Conservation (phyloP, 2,797 vertebrate species). For the Brachymystax lenok region DNA sequence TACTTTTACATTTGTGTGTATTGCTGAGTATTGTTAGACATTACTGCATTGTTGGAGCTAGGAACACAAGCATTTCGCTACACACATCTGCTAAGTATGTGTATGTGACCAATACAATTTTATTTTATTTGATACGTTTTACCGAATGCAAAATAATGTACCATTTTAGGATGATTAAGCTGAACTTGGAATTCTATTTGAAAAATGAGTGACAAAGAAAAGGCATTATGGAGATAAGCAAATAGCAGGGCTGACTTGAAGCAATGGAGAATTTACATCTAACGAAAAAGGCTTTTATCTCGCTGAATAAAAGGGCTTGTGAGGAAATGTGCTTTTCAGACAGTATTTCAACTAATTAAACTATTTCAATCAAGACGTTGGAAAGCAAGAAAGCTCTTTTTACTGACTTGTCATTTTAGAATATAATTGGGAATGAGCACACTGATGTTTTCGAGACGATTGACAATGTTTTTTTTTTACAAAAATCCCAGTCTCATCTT, state of each 20-base stretch:
- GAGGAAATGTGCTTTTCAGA: conserved; percentile 42
- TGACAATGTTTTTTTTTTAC: conserved; percentile 15
- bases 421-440: conserved; percentile 11
- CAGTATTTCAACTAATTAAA: conserved; percentile 47
- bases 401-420: conserved; percentile 5
- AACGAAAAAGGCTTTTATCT: conserved; percentile 39
- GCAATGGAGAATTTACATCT: conserved; percentile 43
- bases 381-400: background rate
- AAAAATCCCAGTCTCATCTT: background rate
- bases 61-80: too few species aligned
- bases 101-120: background rate
- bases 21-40: too few species aligned
- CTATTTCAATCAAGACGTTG: conserved; percentile 30
- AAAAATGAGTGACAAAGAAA: conserved; percentile 37
- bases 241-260: conserved; percentile 35
- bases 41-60: too few species aligned
- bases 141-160: conserved; percentile 35
- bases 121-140: background rate
- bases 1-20: too few species aligned
- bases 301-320: conserved; percentile 34
- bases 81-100: conserved; percentile 11
- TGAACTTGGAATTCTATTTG: conserved; percentile 47
- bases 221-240: conserved; percentile 33
- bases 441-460: conserved; percentile 17
- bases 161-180: conserved; percentile 37